Percentiles rank a stretch among this genome's conserved stretches.
phyloP scores from a whole-genome alignment of 1,140 invertebrate genomes.

The Platorchestia sp. region DNA sequence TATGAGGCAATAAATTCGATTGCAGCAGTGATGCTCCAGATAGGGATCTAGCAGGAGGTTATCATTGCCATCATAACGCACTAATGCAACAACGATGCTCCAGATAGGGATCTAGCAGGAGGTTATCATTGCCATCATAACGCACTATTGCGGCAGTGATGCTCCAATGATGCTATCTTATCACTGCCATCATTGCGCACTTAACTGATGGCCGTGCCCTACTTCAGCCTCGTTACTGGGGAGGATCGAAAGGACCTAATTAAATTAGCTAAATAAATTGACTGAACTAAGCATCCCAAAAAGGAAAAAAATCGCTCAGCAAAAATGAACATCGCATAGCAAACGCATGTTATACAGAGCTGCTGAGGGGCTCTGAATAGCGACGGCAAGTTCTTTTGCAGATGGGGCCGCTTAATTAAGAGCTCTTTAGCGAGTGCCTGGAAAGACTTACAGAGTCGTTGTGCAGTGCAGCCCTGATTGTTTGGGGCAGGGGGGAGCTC shows the following conservation, averaged over 20 bases:
- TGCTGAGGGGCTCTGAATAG: background rate
- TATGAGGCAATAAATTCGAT: background rate
- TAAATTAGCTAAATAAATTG: background rate
- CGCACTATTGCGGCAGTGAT: background rate
- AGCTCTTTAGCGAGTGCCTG: background rate
- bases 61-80: background rate
- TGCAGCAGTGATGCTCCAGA: background rate
- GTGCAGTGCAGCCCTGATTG: background rate
- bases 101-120: background rate
- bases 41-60: background rate
- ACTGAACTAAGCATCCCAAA: background rate
- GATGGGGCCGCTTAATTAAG: background rate
- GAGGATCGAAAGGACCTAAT: background rate
- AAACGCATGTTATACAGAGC: background rate
- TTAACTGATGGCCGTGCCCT: background rate
- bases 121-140: background rate
- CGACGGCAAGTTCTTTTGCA: background rate
- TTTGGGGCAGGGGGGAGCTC: background rate
- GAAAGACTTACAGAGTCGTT: background rate
- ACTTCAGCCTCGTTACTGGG: background rate
- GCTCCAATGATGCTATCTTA: background rate
- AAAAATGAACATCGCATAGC: background rate
- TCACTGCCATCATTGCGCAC: background rate
- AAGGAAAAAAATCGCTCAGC: background rate
- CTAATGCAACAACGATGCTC: background rate